Evolutionary conservation across 2,113 vertebrate genomes (phyloP).

Genomic region (Oryzias javanicus): DNA sequence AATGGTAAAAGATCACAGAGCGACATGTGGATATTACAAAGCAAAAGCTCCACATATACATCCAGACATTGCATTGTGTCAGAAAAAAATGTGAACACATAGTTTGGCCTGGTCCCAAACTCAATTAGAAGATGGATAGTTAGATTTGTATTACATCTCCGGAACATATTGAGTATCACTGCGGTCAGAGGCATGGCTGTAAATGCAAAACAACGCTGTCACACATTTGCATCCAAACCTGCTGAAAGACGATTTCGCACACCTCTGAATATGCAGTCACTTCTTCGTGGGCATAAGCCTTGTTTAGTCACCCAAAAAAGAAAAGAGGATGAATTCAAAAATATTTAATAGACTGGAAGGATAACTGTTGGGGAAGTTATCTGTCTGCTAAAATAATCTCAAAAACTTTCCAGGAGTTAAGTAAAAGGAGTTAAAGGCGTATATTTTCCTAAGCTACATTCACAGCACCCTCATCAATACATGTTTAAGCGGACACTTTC

Average conservation of each 20-base stretch:
- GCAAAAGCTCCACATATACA: conserved; percentile 21
- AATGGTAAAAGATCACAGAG: conserved; percentile 37
- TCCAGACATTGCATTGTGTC: conserved; percentile 20
- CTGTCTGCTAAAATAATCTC: no score
- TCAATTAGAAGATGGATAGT: conserved; percentile 13
- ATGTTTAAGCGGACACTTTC: no score
- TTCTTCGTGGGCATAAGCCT: not conserved
- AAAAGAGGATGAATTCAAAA: no score
- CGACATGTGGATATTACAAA: conserved; percentile 36
- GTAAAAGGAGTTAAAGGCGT: no score
- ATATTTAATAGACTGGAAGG: no score
- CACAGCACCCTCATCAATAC: no score
- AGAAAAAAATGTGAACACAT: conserved; percentile 42
- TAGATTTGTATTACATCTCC: conserved; percentile 17
- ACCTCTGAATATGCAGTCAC: conserved; percentile 15
- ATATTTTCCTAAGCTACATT: no score
- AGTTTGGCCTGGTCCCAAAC: conserved; percentile 36
- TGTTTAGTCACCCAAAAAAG: no score
- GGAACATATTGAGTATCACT: conserved; percentile 25
- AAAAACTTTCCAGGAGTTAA: no score
- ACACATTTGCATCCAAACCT: not conserved
- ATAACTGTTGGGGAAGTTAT: no score
- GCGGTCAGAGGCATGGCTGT: conserved; percentile 10
- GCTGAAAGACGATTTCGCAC: conserved; percentile 6
- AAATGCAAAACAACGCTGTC: conserved; percentile 32